Evolutionary conservation across 1,140 invertebrate species (phyloP), one percentile per base, ranked within the genome.

Genomic region (Teleopsis dalmanni): DNA sequence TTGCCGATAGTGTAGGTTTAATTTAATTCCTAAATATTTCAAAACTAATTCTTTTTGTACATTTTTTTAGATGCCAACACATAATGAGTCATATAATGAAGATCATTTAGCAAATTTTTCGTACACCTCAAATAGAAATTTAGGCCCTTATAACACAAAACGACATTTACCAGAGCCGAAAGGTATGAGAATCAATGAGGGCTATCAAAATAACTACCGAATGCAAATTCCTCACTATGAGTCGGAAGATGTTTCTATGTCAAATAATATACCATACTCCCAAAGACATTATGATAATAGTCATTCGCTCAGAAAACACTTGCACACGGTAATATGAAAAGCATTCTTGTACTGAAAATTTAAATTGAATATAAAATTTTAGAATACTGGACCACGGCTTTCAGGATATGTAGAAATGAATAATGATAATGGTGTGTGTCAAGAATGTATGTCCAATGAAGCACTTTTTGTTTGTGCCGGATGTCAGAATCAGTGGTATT

Each of bases 401-500:
- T n/a, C n/a, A n/a, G n/a, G n/a, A n/a, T n/a, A n/a, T n/a, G n/a
- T n/a, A n/a, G n/a, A 54, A n/a, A 51, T 48, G 35, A 70, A 71
- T 22, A 73, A 72, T 52, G 76, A 79, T 51, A 76, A 82, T 41
- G 82, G 81, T 16, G 72, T 81, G 53, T 90, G 87, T 72, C 87
- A 90, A 77, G 87, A 87, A 43, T 91, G 87, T 67, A 79, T 84
- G 48, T 77, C 81, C 43, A 80, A 83, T 56, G 75, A 82, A 46
- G 87, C 87, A 33, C 85, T 88, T 65, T 91, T 91, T 68, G 87
- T 91, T 14, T 91, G 88, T 69, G 87, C 87, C 47, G 88, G 87
- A 23, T 91, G 88, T 68, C 84, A 83, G 35, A 89, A 88, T 73
- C 87, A 90, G 72, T 91, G 87, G 87, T 91, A 91, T 64, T 91